These are phyloP conservation scores for Caenorhabditis imperialis DNA, from an alignment of 2,888 invertebrate species.

Conservation along the genomic window DNA sequence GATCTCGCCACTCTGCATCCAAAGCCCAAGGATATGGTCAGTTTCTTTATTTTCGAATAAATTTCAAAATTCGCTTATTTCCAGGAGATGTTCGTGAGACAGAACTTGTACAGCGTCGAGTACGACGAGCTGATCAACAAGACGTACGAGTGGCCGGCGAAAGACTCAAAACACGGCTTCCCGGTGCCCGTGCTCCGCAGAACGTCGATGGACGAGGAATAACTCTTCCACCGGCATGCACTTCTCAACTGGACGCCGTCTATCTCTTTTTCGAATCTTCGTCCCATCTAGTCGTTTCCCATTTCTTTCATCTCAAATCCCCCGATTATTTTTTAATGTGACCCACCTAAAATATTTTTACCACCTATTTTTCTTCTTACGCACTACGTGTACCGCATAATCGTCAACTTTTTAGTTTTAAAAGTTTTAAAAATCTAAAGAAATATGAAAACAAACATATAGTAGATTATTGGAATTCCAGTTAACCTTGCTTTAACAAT, in stretches of 20 bases:
- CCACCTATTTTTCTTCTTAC: constrained; percentile 16
- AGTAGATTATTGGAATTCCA: not conserved
- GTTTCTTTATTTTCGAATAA: constrained; percentile 2
- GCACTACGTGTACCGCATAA: constrained; percentile 58
- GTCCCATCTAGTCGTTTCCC: not conserved
- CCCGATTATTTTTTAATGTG: constrained; percentile 3
- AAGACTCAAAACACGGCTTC: constrained; percentile 77
- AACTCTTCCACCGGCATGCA: constrained; percentile 12
- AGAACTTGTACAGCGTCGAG: constrained; percentile 79
- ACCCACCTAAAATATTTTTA: not conserved
- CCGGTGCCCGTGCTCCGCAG: constrained; percentile 73
- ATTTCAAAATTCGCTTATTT: constrained; percentile 13
- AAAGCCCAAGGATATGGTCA: constrained; percentile 80
- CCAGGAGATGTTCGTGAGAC: constrained; percentile 79
- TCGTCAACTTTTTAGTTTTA: constrained; percentile 3
- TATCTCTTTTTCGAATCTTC: not conserved
- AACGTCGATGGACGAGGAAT: constrained; percentile 76
- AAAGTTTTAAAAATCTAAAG: not conserved
- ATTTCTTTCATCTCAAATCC: not conserved
- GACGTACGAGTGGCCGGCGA: constrained; percentile 80
- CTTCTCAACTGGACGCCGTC: not conserved
- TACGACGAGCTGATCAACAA: constrained; percentile 80
- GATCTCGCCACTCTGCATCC: constrained; percentile 81
- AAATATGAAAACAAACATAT: not conserved
- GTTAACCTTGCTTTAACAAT: not conserved